Conservation (phyloP, 37 sponge, comb jelly and placozoan genomes). For the Cladorhizidae sp. region DNA sequence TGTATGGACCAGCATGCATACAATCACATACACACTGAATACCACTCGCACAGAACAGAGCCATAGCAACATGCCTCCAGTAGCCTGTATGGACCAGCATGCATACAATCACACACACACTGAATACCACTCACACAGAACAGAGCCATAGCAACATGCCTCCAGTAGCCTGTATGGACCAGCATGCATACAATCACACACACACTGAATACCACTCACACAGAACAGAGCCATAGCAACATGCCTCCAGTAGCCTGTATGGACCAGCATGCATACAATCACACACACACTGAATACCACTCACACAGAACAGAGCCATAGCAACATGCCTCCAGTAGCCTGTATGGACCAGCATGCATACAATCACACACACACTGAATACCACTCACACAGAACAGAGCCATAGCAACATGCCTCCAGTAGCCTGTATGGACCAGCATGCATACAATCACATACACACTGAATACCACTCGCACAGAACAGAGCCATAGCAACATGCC, state of each 20-base stretch:
- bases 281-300: no score
- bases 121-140: background rate
- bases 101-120: background rate
- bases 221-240: background rate
- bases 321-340: no score
- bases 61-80: background rate
- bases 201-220: no score
- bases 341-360: no score
- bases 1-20: background rate
- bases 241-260: conserved; percentile 5
- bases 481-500: no score
- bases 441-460: no score
- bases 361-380: no score
- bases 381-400: no score
- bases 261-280: background rate
- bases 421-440: no score
- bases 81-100: background rate
- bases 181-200: background rate
- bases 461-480: no score
- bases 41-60: background rate
- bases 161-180: conserved; percentile 1
- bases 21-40: no score
- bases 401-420: no score
- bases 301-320: background rate
- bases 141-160: background rate